Conservation (phyloP, 2,888 invertebrate species). For the Heliconius aoede region DNA sequence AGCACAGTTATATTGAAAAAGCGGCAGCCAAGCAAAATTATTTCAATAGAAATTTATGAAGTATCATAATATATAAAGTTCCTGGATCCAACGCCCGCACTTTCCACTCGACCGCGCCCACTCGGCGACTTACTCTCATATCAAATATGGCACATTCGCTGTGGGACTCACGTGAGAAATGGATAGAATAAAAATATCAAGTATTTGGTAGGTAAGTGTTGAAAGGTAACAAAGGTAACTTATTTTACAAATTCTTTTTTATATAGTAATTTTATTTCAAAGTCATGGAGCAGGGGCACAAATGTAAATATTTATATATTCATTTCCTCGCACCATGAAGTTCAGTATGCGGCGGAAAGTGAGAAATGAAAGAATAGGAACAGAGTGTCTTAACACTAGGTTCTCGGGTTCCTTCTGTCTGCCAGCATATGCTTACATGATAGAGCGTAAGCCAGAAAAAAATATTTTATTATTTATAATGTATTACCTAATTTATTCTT, state of each 20-base stretch:
- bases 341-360: too few relatives aligned
- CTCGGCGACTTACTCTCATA: slow-evolving; percentile 29
- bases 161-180: slow-evolving; percentile 27
- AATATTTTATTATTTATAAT: too few relatives aligned
- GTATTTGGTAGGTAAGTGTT: slow-evolving; percentile 10
- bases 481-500: too few relatives aligned
- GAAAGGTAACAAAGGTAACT: slow-evolving; percentile 8
- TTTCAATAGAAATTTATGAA: slow-evolving; percentile 26
- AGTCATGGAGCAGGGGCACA: too few relatives aligned
- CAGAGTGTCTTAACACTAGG: too few relatives aligned
- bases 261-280: neutral
- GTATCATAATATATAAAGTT: slow-evolving; percentile 29
- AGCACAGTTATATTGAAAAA: slow-evolving; percentile 14
- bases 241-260: neutral
- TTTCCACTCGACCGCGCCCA: slow-evolving; percentile 34
- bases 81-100: slow-evolving; percentile 24
- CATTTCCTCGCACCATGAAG: too few relatives aligned
- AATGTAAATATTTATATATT: too few relatives aligned
- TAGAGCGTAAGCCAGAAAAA: too few relatives aligned
- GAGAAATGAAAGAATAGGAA: too few relatives aligned
- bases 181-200: slow-evolving; percentile 24
- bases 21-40: slow-evolving; percentile 7
- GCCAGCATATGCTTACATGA: too few relatives aligned
- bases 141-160: slow-evolving; percentile 34
- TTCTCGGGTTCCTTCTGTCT: too few relatives aligned